Conservation (phyloP, 2,797 vertebrate species). For the Enoplosus armatus region DNA sequence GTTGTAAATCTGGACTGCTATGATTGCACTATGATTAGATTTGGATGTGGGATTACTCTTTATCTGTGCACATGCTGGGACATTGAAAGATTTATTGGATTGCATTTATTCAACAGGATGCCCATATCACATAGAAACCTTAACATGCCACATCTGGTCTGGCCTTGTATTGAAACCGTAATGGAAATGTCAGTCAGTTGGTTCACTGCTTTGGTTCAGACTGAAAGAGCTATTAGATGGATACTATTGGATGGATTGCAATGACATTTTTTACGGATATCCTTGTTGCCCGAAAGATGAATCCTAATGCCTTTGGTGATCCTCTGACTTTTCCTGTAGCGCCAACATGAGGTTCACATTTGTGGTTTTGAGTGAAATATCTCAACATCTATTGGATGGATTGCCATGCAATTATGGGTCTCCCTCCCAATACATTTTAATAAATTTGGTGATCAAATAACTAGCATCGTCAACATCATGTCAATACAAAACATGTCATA, state of each 20-base stretch:
- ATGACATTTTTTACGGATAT: slow-evolving; percentile 2
- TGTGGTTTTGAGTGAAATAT: neutral
- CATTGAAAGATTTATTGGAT: slow-evolving; percentile 27
- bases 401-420: neutral
- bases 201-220: neutral
- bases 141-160: slow-evolving; percentile 19
- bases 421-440: too few species aligned
- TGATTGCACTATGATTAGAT: slow-evolving; percentile 39
- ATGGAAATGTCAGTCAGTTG: neutral
- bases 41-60: slow-evolving; percentile 47
- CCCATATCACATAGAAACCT: neutral
- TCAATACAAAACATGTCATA: too few species aligned
- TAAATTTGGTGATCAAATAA: neutral
- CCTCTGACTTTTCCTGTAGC: neutral
- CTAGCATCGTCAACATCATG: too few species aligned
- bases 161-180: neutral
- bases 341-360: neutral
- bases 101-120: slow-evolving; percentile 16
- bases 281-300: neutral
- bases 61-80: slow-evolving; percentile 10
- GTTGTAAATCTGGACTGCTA: slow-evolving; percentile 22
- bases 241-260: neutral
- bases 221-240: neutral
- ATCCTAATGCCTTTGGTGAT: slow-evolving; percentile 13
- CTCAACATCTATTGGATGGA: neutral